Base-by-base conservation (phyloP, 1,140 invertebrate genomes). In the Zophobas morio region DNA sequence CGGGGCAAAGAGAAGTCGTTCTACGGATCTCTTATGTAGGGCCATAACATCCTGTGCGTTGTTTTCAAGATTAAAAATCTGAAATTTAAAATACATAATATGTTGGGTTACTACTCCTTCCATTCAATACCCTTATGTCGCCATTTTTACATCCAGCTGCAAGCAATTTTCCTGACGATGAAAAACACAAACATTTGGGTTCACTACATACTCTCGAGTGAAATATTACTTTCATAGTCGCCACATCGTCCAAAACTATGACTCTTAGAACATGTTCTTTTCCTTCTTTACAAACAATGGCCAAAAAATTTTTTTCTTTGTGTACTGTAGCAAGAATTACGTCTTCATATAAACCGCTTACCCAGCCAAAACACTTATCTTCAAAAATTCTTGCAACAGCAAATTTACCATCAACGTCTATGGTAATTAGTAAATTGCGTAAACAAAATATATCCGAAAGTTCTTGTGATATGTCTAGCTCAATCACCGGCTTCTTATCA, bases 1-100 rank as follows among this genome's bases (percentile, higher is more conserved):
- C 6, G 79, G 75, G n/a, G 77, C 79, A 60, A 81, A 81, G 4
- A 75, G n/a, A 34, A 81, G 47, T 33, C 77, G 47, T 54, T 80
- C 56, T n/a, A 81, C 75, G n/a, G 70, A 70, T 36, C 75, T 57
- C 36, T 74, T 75, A 33, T 79, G 76, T n/a, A 75, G 20, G 42
- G 37, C 20, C 40, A 73, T 2, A 32, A 54, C 37, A 2, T 66
- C 60, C 6, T 46, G 46, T 36, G 35, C 8, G 1, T 72, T 72
- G 20, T 72, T 53, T 39, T 72, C 70, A 36, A 73, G 49, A 35
- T 8, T 49, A 33, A 54, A 37, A 20, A 73, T 20, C 71, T 54
- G 39, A 2, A 73, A 56, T 34, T 42, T n/a, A 70, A 70, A 42
- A 51, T 51, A 6, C 49, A 51, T n/a, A 51, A 2, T 2, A 51